These are phyloP conservation scores for Polyergus mexicanus DNA, from an alignment of 1,140 invertebrate species.

Conservation along the genomic window DNA sequence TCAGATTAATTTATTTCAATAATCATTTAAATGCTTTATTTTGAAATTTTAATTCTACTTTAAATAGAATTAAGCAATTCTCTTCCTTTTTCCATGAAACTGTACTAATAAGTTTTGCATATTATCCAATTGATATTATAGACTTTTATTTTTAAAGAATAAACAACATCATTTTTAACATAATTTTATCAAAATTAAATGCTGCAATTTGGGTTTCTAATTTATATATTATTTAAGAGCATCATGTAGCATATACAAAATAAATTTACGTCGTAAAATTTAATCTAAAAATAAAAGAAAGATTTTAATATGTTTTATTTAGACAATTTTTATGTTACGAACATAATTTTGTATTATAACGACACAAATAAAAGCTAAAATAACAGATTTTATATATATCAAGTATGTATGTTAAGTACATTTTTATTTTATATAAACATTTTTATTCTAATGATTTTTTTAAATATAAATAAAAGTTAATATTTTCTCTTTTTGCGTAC, in stretches of 20 bases:
- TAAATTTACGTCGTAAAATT: background rate
- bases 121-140: slow-evolving; percentile 14
- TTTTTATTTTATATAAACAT: slow-evolving; percentile 1
- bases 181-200: background rate
- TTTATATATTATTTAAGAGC: slow-evolving; percentile 4
- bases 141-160: background rate
- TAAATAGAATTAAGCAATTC: slow-evolving; percentile 27
- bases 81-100: background rate
- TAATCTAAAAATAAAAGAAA: background rate
- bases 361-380: background rate
- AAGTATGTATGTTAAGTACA: background rate
- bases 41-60: slow-evolving; percentile 38
- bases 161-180: background rate
- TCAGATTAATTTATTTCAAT: slow-evolving; percentile 54
- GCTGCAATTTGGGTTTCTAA: background rate
- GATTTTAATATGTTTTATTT: background rate
- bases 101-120: slow-evolving; percentile 24
- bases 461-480: background rate
- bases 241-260: too few relatives aligned
- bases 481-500: background rate
- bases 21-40: slow-evolving; percentile 34
- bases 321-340: background rate
- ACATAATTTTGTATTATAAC: slow-evolving; percentile 4
- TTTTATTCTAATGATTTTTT: background rate
- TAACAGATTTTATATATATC: background rate